Conservation (phyloP, 2,888 invertebrate species). For the Chalcosyrphus nemorum region DNA sequence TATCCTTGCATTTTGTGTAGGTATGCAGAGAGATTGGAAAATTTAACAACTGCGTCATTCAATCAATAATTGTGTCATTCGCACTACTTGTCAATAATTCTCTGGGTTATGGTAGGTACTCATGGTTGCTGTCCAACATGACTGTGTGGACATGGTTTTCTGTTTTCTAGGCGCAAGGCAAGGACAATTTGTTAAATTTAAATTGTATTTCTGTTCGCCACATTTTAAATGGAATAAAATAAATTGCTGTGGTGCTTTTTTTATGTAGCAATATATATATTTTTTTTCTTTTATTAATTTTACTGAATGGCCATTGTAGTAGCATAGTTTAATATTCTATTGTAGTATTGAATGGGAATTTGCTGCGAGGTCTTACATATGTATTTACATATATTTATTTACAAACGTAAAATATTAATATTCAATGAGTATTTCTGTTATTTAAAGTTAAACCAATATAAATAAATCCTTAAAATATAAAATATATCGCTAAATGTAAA, state of each 20-base stretch:
- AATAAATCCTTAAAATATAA: no score
- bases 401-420: no score
- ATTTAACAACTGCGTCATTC: slow-evolving; percentile 57
- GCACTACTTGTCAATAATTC: slow-evolving; percentile 41
- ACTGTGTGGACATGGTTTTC: background rate
- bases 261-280: background rate
- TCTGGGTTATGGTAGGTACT: background rate
- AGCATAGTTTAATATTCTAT: slow-evolving; percentile 1
- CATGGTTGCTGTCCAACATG: background rate
- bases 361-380: no score
- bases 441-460: no score
- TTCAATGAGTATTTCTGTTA: no score
- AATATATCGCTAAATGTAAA: no score
- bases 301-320: slow-evolving; percentile 1
- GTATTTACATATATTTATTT: no score
- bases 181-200: slow-evolving; percentile 25
- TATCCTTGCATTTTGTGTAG: slow-evolving; percentile 5
- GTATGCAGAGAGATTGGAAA: slow-evolving; percentile 13
- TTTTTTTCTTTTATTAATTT: background rate
- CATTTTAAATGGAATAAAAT: slow-evolving; percentile 33
- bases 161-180: background rate
- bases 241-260: slow-evolving; percentile 45
- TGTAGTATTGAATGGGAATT: background rate
- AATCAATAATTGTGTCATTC: slow-evolving; percentile 56
- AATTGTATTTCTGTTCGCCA: slow-evolving; percentile 23